Evolutionary conservation across 2,113 vertebrate species (phyloP).

Genomic region (human (Homo sapiens)): GRCh38 chr14:22499501-22500000

Average conservation of each 20-base stretch:
- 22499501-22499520: constrained; percentile 19
- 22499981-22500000: not conserved
- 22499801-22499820: not conserved
- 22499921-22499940: not conserved
- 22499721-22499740: constrained; percentile 65
- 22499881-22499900: not conserved
- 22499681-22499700: constrained; percentile 61
- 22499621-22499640: not conserved
- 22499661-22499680: constrained; percentile 62
- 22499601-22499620: not conserved
- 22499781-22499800: not conserved
- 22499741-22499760: constrained; percentile 69
- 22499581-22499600: not conserved
- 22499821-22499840: not conserved
- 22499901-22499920: not conserved
- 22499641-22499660: not conserved
- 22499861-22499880: not conserved
- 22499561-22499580: not conserved
- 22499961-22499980: not conserved
- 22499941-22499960: not conserved
- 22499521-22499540: not conserved
- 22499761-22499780: constrained; percentile 11
- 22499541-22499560: not conserved
- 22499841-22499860: constrained; percentile 5
- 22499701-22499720: constrained; percentile 51